Conservation (phyloP, 2,113 vertebrate genomes). For the Edolisoma coerulescens region DNA sequence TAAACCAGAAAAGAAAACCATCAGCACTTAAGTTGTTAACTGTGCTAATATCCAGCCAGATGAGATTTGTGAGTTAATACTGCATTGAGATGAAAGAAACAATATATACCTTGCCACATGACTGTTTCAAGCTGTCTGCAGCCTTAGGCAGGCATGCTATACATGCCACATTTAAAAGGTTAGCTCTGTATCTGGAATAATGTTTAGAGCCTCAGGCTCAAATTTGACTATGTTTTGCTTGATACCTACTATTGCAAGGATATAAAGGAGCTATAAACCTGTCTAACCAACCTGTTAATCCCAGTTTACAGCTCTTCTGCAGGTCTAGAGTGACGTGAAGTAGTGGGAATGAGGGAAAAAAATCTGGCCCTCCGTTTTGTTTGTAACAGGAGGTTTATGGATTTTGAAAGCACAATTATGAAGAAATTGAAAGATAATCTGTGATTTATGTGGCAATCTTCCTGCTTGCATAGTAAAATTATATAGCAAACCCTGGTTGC, state of each 20-base stretch:
- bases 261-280: slow-evolving; percentile 16
- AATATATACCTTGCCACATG: background rate
- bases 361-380: background rate
- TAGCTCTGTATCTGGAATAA: slow-evolving; percentile 10
- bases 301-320: background rate
- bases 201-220: background rate
- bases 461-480: background rate
- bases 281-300: background rate
- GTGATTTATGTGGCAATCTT: background rate
- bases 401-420: background rate
- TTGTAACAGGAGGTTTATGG: background rate
- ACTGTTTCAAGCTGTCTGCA: background rate
- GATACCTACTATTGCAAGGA: background rate
- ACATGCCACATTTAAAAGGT: slow-evolving; percentile 8
- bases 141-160: background rate
- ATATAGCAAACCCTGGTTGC: background rate
- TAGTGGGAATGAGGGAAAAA: background rate
- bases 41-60: background rate
- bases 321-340: background rate
- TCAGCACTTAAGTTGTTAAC: background rate
- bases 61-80: background rate
- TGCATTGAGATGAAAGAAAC: background rate
- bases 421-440: background rate
- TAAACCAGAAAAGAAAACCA: background rate
- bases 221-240: slow-evolving; percentile 34